Percentiles rank a stretch among this genome's conserved stretches.
Evolutionary conservation across 1,140 invertebrate species (phyloP).

Genomic region (Microplitis mediator): DNA sequence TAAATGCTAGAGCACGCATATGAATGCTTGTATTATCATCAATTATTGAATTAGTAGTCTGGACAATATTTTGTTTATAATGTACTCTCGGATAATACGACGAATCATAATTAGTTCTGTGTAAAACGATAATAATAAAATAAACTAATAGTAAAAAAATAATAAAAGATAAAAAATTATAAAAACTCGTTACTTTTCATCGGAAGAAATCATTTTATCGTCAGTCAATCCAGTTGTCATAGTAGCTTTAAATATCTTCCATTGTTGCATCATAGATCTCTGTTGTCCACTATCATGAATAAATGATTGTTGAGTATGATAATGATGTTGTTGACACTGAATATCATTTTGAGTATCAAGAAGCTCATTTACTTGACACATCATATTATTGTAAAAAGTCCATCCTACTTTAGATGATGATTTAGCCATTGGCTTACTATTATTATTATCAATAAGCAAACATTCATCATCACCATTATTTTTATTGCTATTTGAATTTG

Average conservation of each 20-base stretch:
- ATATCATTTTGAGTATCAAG: slow-evolving; percentile 51
- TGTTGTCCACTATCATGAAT: slow-evolving; percentile 28
- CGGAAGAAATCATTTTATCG: background rate
- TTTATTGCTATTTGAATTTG: background rate
- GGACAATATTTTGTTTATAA: slow-evolving; percentile 43
- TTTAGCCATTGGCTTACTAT: slow-evolving; percentile 57
- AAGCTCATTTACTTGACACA: slow-evolving; percentile 65
- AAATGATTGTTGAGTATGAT: slow-evolving; percentile 16
- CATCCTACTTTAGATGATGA: slow-evolving; percentile 66
- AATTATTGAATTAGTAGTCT: slow-evolving; percentile 42
- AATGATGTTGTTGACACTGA: slow-evolving; percentile 7
- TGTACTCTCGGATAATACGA: slow-evolving; percentile 49
- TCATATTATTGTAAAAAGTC: slow-evolving; percentile 72
- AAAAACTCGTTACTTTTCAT: background rate
- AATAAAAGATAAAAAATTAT: too few species aligned
- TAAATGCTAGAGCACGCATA: slow-evolving; percentile 70
- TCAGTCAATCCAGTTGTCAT: slow-evolving; percentile 44
- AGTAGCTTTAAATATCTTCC: slow-evolving; percentile 12
- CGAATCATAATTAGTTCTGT: slow-evolving; percentile 62
- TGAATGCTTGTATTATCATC: slow-evolving; percentile 66
- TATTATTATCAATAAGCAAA: slow-evolving; percentile 65
- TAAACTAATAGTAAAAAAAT: slow-evolving; percentile 1
- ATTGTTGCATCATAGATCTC: slow-evolving; percentile 16
- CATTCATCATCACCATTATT: slow-evolving; percentile 57
- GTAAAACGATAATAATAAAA: slow-evolving; percentile 7